Conservation (phyloP, 30 jellyfish, hydroid and myxozoan species). For the Sanderia malayensis region DNA sequence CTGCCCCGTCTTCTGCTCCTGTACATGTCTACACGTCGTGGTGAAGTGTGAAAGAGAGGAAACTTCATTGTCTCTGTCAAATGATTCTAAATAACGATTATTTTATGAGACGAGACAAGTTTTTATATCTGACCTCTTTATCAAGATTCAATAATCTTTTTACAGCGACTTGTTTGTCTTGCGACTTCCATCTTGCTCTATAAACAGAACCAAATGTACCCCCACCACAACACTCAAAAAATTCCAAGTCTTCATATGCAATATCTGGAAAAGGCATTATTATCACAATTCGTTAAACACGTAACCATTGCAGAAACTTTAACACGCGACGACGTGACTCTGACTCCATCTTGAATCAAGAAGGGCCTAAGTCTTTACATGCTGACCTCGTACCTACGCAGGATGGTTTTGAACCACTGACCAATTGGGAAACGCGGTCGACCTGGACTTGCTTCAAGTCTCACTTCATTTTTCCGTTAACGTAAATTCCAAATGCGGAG, state of each 20-base stretch:
- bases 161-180: conserved; percentile 79
- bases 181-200: conserved; percentile 80
- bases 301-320: too few species aligned
- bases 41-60: not conserved
- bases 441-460: too few species aligned
- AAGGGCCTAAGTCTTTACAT: too few species aligned
- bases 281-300: too few species aligned
- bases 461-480: too few species aligned
- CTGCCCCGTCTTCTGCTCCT: not conserved
- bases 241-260: conserved; percentile 70
- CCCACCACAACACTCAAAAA: conserved; percentile 65
- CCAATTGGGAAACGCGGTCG: too few species aligned
- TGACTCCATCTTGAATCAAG: too few species aligned
- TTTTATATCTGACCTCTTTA: conserved; percentile 43
- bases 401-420: too few species aligned
- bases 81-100: not conserved
- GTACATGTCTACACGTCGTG: not conserved
- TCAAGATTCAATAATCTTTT: conserved; percentile 55
- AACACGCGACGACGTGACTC: too few species aligned
- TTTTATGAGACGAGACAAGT: not conserved
- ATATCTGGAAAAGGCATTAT: conserved; percentile 75
- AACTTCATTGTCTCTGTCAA: not conserved
- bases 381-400: too few species aligned
- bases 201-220: conserved; percentile 81
- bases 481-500: too few species aligned